Percentiles rank a stretch among this genome's conserved stretches.
These are phyloP conservation scores for Bucco capensis DNA, from an alignment of 2,113 vertebrate genomes.

Conservation along the genomic window DNA sequence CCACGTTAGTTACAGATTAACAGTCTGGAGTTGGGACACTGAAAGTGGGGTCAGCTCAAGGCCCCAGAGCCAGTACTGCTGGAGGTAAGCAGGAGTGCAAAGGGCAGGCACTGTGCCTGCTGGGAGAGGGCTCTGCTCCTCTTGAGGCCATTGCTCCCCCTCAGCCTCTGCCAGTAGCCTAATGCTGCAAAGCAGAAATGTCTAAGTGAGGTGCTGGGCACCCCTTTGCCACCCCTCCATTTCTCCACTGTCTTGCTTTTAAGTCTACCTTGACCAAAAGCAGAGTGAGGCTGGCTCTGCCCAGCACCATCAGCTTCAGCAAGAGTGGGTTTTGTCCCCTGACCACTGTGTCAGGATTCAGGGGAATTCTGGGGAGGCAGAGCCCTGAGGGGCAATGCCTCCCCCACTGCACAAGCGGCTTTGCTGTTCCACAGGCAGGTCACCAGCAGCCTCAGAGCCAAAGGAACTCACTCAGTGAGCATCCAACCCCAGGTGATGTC, in stretches of 20 bases:
- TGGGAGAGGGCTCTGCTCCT: not conserved
- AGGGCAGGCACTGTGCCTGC: not conserved
- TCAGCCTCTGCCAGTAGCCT: not conserved
- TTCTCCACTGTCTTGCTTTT: not conserved
- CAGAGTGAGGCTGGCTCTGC: not conserved
- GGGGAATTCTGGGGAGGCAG: not conserved
- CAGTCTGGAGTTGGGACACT: slow-evolving; percentile 78
- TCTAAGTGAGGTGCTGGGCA: not conserved
- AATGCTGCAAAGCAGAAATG: not conserved
- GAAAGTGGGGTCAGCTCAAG: not conserved
- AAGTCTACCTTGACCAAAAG: not conserved
- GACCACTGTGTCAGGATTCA: not conserved
- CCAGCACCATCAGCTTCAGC: not conserved
- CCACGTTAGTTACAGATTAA: slow-evolving; percentile 79
- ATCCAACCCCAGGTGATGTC: not conserved
- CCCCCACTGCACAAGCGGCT: not conserved
- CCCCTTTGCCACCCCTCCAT: not conserved
- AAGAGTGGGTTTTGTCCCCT: not conserved
- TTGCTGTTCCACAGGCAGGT: not conserved
- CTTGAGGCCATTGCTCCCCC: not conserved
- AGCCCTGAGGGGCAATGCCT: not conserved
- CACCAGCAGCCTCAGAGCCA: not conserved
- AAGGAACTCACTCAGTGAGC: not conserved
- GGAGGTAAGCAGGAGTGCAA: not conserved
- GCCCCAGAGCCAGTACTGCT: slow-evolving; percentile 30